Conservation (phyloP, 2,888 invertebrate species). For the Nephrotoma guestfalica region DNA sequence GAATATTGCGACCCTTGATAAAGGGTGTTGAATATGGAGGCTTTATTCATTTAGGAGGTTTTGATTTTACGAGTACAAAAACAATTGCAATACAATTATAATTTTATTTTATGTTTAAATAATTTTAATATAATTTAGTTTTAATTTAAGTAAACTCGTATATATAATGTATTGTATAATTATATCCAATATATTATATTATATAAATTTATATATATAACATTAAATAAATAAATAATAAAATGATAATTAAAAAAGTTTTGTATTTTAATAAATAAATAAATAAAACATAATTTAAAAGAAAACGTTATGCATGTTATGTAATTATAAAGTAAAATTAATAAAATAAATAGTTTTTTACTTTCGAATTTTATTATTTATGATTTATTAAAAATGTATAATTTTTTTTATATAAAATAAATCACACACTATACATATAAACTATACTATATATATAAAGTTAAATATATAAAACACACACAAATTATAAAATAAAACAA, state of each 20-base stretch:
- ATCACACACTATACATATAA: background rate
- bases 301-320: background rate
- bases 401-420: background rate
- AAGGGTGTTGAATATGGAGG: too few relatives aligned
- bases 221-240: background rate
- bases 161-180: background rate
- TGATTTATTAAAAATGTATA: background rate
- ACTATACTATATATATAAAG: background rate
- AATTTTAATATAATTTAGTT: background rate
- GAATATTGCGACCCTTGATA: too few relatives aligned
- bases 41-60: too few relatives aligned
- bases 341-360: background rate
- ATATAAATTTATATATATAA: background rate
- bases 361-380: background rate
- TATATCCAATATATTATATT: background rate
- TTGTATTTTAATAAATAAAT: background rate
- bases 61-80: background rate
- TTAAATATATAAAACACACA: background rate
- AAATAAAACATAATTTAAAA: background rate
- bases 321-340: background rate
- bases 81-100: background rate
- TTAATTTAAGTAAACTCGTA: background rate
- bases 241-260: background rate
- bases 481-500: background rate
- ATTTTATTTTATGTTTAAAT: background rate